These are phyloP conservation scores for Lasiommata megera DNA, from an alignment of 2,888 invertebrate genomes.

Conservation along the genomic window DNA sequence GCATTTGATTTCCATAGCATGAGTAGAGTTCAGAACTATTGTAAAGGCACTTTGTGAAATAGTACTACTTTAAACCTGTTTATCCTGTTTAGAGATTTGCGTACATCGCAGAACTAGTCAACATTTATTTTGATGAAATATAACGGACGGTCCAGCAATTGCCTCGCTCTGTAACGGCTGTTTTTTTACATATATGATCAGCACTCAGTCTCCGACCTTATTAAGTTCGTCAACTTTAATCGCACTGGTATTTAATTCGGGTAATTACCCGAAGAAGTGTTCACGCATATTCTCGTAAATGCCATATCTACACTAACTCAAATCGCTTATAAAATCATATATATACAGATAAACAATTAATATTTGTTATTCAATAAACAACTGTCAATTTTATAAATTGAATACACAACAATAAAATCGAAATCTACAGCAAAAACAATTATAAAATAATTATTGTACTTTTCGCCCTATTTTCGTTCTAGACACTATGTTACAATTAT, in stretches of 20 bases:
- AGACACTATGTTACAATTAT: background rate
- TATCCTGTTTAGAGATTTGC: too few species aligned
- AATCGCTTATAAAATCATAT: constrained; percentile 34
- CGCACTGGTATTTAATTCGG: too few species aligned
- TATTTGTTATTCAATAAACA: constrained; percentile 29
- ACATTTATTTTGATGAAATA: too few species aligned
- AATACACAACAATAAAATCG: constrained; percentile 23
- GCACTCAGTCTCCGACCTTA: constrained; percentile 52
- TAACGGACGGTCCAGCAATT: background rate
- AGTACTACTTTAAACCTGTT: too few species aligned
- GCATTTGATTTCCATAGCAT: too few species aligned
- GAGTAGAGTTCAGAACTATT: too few species aligned
- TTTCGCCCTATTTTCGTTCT: constrained; percentile 7
- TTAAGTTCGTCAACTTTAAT: constrained; percentile 35
- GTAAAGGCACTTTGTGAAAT: too few species aligned
- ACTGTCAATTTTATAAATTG: constrained; percentile 26
- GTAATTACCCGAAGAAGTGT: too few species aligned
- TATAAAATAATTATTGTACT: constrained; percentile 21
- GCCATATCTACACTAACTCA: constrained; percentile 6
- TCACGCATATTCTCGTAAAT: too few species aligned
- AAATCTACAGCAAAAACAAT: constrained; percentile 11
- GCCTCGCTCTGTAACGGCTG: background rate
- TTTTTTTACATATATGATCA: constrained; percentile 36
- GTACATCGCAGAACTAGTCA: too few species aligned
- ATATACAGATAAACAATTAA: constrained; percentile 32